Evolutionary conservation across 2,888 invertebrate species (phyloP), one percentile per base, ranked within the genome.

Genomic region (Plutella xylostella): DNA sequence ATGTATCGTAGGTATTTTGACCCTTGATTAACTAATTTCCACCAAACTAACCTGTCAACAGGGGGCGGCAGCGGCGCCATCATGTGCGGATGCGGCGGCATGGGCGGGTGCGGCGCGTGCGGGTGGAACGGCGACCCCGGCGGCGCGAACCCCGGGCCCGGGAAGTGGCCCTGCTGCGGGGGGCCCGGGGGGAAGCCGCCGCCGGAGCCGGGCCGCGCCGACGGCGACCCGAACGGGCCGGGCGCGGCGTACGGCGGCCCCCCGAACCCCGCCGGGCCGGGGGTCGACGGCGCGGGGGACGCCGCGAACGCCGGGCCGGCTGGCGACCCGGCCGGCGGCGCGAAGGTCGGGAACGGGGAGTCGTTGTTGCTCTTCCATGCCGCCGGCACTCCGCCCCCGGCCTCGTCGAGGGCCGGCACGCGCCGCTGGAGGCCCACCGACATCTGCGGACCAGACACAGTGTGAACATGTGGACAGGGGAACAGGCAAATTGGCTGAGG

Each of bases 351-450:
- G 92, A 55, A 93, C 88, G 62, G 93, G 89, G 61, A 72, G 58
- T 79, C 80, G 45, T 61, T 61, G 70, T 65, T 64, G 61, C 75
- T 78, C 88, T 93, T 93, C 93, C 93, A 93, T 78, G 89, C 90
- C 54, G 75, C 69, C 48, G 77, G 72, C 30, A 55, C 90, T 49
- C 72, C 75, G 58, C 74, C 74, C 61, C 72, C 72, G 54, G 65
- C 65, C 63, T 83, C 84, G 68, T 84, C 84, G 68, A 83, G 71
- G 65, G 79, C 73, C 54, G 80, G 82, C 63, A 83, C 91, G 80
- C 92, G 90, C 87, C 93, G 90, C 88, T 92, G 92, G 89, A 92
- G 92, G 87, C 92, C 93, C 92, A 84, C 84, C 79, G 83, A 85
- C 84, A 85, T 85, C 84, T 84, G 83, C 4, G 38, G 31, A 9